phyloP scores from a whole-genome alignment of 2,888 invertebrate genomes.

The Pollenia labialis region DNA sequence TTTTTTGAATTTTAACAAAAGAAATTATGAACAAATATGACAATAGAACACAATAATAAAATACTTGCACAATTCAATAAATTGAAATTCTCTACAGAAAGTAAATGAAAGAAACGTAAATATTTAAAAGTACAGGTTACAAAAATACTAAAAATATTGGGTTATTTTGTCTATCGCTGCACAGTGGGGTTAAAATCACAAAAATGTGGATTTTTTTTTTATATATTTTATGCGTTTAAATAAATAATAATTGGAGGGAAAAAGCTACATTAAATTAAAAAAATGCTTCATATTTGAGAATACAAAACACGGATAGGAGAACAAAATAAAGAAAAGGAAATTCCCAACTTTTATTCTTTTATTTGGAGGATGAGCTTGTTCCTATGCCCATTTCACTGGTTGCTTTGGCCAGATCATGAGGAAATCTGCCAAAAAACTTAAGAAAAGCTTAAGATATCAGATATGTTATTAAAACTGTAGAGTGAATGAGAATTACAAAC shows the following conservation, averaged over 20 bases:
- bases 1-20: neutral
- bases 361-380: too few species aligned
- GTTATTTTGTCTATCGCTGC: neutral
- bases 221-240: neutral
- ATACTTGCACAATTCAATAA: conserved; percentile 37
- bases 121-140: neutral
- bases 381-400: too few species aligned
- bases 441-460: too few species aligned
- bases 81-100: conserved; percentile 32
- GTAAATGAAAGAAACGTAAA: neutral
- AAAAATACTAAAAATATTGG: neutral
- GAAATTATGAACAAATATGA: conserved; percentile 56
- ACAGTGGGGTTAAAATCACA: too few species aligned
- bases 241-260: neutral
- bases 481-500: too few species aligned
- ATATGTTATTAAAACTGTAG: too few species aligned
- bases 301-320: too few species aligned
- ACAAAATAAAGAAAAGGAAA: too few species aligned
- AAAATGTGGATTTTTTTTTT: too few species aligned
- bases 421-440: too few species aligned
- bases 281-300: neutral
- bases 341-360: too few species aligned
- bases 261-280: neutral
- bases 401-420: too few species aligned
- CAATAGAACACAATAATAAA: conserved; percentile 45